phyloP scores from a whole-genome alignment of 2,113 vertebrate genomes.

The Thalassarche chlororhynchos region DNA sequence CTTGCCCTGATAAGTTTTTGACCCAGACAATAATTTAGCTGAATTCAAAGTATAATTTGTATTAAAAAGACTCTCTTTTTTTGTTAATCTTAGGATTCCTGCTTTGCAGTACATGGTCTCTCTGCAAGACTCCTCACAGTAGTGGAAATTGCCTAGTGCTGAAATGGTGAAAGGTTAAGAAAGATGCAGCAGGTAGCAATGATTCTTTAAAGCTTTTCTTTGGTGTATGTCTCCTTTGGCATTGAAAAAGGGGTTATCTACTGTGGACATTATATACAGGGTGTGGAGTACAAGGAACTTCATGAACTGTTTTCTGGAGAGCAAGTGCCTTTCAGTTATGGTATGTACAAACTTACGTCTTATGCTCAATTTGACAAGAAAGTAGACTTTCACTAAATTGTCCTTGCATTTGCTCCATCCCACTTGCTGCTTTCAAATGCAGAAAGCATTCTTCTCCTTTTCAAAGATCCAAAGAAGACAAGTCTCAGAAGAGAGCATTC shows the following conservation, averaged over 20 bases:
- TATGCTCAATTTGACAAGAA: neutral
- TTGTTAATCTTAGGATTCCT: neutral
- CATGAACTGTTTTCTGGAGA: neutral
- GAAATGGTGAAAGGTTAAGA: neutral
- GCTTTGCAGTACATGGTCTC: neutral
- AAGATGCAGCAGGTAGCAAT: neutral
- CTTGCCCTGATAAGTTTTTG: neutral
- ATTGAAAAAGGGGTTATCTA: neutral
- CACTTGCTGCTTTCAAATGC: constrained; percentile 33
- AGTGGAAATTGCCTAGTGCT: neutral
- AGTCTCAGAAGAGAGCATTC: constrained; percentile 34
- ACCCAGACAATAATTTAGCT: neutral
- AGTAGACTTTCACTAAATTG: neutral
- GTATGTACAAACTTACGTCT: neutral
- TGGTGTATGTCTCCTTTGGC: neutral
- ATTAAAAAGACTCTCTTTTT: neutral
- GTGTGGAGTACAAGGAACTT: neutral
- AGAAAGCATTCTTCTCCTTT: constrained; percentile 22
- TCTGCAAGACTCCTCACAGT: neutral
- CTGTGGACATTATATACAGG: neutral
- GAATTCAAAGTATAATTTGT: neutral
- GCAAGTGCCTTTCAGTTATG: neutral
- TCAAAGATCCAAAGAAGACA: neutral
- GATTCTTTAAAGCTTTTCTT: neutral
- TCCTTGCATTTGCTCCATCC: constrained; percentile 25